These are phyloP conservation scores for Drosophila ustulata DNA, from an alignment of 2,888 invertebrate species.

Conservation along the genomic window DNA sequence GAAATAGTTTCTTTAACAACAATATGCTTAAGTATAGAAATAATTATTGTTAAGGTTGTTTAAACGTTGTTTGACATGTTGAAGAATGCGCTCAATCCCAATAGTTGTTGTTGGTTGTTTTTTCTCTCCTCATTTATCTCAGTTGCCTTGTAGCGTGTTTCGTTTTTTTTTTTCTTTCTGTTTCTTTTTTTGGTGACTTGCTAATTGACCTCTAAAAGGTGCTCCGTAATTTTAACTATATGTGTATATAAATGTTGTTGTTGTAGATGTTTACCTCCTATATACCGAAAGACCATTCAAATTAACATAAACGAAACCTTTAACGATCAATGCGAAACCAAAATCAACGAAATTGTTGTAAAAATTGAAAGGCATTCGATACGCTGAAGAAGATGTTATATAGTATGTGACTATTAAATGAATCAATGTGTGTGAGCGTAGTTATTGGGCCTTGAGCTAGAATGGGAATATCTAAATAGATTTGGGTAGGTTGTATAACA, in stretches of 20 bases:
- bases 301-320: conserved; percentile 57
- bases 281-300: conserved; percentile 33
- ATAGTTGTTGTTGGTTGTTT: conserved; percentile 19
- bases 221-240: conserved; percentile 37
- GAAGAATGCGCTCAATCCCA: conserved; percentile 45
- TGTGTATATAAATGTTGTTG: background rate
- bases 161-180: conserved; percentile 20
- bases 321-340: conserved; percentile 16
- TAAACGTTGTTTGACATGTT: conserved; percentile 58
- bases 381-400: conserved; percentile 5
- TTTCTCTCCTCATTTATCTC: conserved; percentile 12
- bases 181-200: conserved; percentile 44
- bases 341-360: conserved; percentile 23
- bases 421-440: conserved; percentile 4
- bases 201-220: conserved; percentile 75
- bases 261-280: conserved; percentile 9
- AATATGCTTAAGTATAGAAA: conserved; percentile 19
- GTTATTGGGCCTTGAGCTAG: conserved; percentile 36
- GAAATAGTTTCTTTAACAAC: conserved; percentile 42
- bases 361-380: conserved; percentile 24
- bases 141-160: conserved; percentile 44
- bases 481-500: background rate
- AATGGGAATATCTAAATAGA: conserved; percentile 11
- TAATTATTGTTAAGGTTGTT: conserved; percentile 35
- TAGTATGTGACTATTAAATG: background rate